Percentiles rank a stretch among this genome's conserved stretches.
These are phyloP conservation scores for Leptopterna dolabrata DNA, from an alignment of 2,888 invertebrate species.

Conservation along the genomic window DNA sequence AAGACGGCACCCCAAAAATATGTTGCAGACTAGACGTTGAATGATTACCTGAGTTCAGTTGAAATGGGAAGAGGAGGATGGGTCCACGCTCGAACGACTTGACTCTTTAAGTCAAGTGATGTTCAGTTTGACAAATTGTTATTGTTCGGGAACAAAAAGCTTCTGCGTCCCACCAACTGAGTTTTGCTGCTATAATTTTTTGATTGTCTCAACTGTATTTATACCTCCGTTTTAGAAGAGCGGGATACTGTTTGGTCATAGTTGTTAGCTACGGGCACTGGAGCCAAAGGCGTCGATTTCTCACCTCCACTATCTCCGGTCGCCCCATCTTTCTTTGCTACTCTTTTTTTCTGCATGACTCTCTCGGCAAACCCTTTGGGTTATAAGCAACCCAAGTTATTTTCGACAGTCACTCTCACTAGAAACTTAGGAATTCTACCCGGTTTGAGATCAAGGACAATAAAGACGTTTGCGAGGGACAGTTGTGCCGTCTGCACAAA, in stretches of 20 bases:
- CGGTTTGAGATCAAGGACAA: background rate
- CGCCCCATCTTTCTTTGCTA: background rate
- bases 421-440: background rate
- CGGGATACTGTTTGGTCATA: background rate
- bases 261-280: background rate
- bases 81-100: slow-evolving; percentile 22
- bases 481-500: too few relatives aligned
- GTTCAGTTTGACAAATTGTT: slow-evolving; percentile 19
- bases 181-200: slow-evolving; percentile 14
- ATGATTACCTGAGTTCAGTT: slow-evolving; percentile 34
- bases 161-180: background rate
- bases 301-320: background rate
- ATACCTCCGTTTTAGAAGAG: background rate
- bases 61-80: background rate
- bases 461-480: background rate
- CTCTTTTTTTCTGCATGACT: background rate
- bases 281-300: background rate
- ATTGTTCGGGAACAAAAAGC: background rate
- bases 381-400: background rate
- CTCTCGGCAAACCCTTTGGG: slow-evolving; percentile 4
- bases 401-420: background rate
- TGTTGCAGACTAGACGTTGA: slow-evolving; percentile 43
- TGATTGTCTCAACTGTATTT: background rate
- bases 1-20: slow-evolving; percentile 26
- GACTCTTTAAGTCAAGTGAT: slow-evolving; percentile 11